These are phyloP conservation scores for Coregonus ussuriensis DNA, from an alignment of 2,797 vertebrate genomes.

Conservation along the genomic window DNA sequence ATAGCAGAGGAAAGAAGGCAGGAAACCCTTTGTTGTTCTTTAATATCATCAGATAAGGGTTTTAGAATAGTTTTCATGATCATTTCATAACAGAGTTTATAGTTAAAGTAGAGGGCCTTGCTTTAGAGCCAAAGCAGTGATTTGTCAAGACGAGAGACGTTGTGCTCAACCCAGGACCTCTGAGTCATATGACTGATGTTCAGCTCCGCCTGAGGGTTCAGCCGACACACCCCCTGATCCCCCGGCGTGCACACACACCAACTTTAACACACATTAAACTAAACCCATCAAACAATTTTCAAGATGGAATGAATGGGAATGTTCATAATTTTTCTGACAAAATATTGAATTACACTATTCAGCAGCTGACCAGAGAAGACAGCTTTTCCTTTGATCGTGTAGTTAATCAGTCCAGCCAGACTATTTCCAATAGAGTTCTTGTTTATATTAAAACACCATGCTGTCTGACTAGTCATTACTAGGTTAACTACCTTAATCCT, in stretches of 20 bases:
- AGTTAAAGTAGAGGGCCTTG: slow-evolving; percentile 8
- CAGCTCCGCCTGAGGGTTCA: slow-evolving; percentile 16
- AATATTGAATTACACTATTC: background rate
- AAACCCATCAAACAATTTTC: background rate
- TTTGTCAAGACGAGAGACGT: background rate
- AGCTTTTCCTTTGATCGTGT: background rate
- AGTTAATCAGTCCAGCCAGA: slow-evolving; percentile 3
- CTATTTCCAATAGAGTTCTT: slow-evolving; percentile 12
- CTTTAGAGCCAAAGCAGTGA: slow-evolving; percentile 17
- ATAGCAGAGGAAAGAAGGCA: background rate
- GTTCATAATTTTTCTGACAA: too few species aligned
- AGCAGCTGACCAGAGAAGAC: background rate
- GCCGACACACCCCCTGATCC: slow-evolving; percentile 4
- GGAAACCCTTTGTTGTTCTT: background rate
- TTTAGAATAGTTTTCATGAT: too few species aligned
- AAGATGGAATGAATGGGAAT: background rate
- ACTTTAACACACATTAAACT: background rate
- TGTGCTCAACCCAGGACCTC: slow-evolving; percentile 36
- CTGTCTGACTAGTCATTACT: slow-evolving; percentile 7
- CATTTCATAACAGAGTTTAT: background rate
- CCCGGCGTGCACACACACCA: slow-evolving; percentile 4
- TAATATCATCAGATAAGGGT: background rate
- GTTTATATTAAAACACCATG: slow-evolving; percentile 44
- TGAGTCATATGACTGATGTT: slow-evolving; percentile 53
- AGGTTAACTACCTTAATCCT: slow-evolving; percentile 37